Evolutionary conservation across 2,888 invertebrate genomes (phyloP), one percentile per base, ranked within the genome.

Genomic region (Petrophora chlorosata): DNA sequence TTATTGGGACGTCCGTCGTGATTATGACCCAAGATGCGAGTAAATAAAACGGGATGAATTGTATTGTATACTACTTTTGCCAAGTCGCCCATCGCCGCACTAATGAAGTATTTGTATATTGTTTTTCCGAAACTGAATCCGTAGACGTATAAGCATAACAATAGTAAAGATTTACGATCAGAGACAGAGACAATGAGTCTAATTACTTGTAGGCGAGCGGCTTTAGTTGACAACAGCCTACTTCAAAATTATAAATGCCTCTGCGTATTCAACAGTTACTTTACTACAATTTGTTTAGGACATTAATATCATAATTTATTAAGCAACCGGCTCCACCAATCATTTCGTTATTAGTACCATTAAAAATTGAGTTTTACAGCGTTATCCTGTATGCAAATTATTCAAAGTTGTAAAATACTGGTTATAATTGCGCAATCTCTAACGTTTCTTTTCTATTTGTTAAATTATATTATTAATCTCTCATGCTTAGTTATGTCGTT

Each of bases 161-260:
- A 79, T 75, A 65, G 61, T 62, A 59, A 70, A 69, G 61, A 69
- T 73, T 74, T 71, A 75, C 63, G 70, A 68, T 73, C 73, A 65
- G 60, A 68, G 67, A 60, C 53, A 61, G 63, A 73, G 70, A 87
- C 86, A 85, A 87, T 84, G 71, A 70, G 67, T 69, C 69, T 83
- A 84, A 87, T 87, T 87, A 70, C 56, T 63, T 56, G 74, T 74
- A 73, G 73, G 74, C 74, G 73, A 69, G 58, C 52, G 54, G 59
- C 52, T 57, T 50, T 33, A 35, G 49, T 53, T 53, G 58, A 54
- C 56, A 55, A n/a, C n/a, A 56, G 55, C 39, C 40, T 50, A 39
- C 39, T 47, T 22, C 48, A 26, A 41, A 42, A 30, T 25, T 35
- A 28, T 35, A 44, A 41, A 36, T 32, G 48, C 42, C 41, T 32